Conservation (phyloP, 2,113 vertebrate species). For the Amphilophus citrinellus region DNA sequence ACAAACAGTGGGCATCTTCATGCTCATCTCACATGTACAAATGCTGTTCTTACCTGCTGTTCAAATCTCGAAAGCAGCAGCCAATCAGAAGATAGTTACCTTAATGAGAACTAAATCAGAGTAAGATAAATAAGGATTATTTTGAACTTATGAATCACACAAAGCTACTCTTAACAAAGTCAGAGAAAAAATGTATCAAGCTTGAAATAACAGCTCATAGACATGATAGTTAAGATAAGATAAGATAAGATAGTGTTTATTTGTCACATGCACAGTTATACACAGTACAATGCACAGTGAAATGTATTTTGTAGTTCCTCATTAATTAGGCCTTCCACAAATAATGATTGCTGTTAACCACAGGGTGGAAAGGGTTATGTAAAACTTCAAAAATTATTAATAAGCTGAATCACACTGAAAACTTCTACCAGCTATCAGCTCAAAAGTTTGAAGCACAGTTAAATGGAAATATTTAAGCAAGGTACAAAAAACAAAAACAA, state of each 20-base stretch:
- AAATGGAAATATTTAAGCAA: too few relatives aligned
- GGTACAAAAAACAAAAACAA: too few relatives aligned
- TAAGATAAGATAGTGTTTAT: too few relatives aligned
- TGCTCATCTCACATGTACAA: too few relatives aligned
- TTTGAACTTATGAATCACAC: neutral
- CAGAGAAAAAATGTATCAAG: neutral
- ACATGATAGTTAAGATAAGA: neutral
- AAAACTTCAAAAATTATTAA: neutral
- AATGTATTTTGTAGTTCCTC: neutral
- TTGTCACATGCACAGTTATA: too few relatives aligned
- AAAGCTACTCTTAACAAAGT: neutral
- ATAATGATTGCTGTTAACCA: neutral
- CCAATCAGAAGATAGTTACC: too few relatives aligned
- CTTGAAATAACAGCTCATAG: neutral
- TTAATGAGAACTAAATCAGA: too few relatives aligned
- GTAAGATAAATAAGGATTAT: neutral
- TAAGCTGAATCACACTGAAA: too few relatives aligned
- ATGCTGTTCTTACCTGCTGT: too few relatives aligned
- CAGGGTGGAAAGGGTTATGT: neutral
- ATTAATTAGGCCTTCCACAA: neutral
- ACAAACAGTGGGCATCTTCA: too few relatives aligned
- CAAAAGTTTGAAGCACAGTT: neutral
- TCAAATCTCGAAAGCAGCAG: neutral
- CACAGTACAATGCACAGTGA: too few relatives aligned
- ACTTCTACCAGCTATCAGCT: too few relatives aligned